Conservation (phyloP, 2,888 invertebrate genomes). For the Abscondita cerata region DNA sequence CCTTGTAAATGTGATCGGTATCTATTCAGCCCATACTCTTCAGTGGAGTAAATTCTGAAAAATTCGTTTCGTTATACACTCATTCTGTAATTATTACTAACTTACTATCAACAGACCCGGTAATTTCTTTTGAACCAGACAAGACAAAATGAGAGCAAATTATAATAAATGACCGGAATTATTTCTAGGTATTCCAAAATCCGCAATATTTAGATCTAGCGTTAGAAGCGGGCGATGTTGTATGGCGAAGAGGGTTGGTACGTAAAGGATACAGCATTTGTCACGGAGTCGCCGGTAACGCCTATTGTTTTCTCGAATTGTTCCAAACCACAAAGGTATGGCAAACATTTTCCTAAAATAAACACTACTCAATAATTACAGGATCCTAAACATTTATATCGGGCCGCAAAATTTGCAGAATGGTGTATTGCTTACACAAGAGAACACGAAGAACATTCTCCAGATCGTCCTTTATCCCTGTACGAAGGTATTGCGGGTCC, state of each 20-base stretch:
- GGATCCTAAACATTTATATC: slow-evolving; percentile 74
- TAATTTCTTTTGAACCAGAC: too few species aligned
- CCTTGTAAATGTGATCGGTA: too few species aligned
- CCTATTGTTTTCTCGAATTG: slow-evolving; percentile 79
- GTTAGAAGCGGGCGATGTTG: slow-evolving; percentile 73
- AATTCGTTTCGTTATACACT: too few species aligned
- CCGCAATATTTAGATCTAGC: slow-evolving; percentile 74
- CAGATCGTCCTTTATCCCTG: slow-evolving; percentile 83
- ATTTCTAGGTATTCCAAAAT: slow-evolving; percentile 73
- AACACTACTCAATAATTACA: slow-evolving; percentile 52
- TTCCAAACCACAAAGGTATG: slow-evolving; percentile 76
- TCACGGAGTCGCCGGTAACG: slow-evolving; percentile 89
- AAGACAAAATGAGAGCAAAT: too few species aligned
- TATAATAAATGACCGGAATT: too few species aligned
- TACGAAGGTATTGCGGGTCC: slow-evolving; percentile 85
- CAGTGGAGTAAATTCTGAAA: too few species aligned
- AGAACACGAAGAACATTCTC: slow-evolving; percentile 71
- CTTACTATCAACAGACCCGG: too few species aligned
- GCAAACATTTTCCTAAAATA: neutral
- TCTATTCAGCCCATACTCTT: too few species aligned
- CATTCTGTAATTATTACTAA: too few species aligned
- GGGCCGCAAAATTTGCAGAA: slow-evolving; percentile 80
- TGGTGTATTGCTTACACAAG: slow-evolving; percentile 78
- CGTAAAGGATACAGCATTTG: slow-evolving; percentile 88
- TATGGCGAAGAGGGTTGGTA: slow-evolving; percentile 82